Conservation (phyloP, 35 echinoderm and acorn worm species). For the Ophiothrix spiculata region DNA sequence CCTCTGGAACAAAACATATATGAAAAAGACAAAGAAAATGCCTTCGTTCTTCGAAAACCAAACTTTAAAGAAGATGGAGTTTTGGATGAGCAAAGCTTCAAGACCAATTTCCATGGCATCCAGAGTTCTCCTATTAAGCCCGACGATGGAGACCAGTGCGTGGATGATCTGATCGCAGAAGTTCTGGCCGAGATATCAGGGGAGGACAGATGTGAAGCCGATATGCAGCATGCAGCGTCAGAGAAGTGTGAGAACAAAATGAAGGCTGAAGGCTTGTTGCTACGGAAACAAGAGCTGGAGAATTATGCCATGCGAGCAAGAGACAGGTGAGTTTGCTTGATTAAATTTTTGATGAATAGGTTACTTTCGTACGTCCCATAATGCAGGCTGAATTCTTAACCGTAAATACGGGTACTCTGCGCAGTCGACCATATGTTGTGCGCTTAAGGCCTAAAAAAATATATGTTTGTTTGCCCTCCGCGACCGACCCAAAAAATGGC, state of each 20-base stretch:
- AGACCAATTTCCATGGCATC: not conserved
- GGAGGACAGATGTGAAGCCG: not conserved
- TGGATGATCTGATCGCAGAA: not conserved
- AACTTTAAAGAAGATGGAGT: no score
- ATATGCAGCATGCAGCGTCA: not conserved
- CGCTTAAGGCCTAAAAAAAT: no score
- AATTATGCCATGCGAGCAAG: constrained; percentile 64
- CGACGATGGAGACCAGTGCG: not conserved
- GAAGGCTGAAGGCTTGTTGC: constrained; percentile 60
- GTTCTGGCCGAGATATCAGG: constrained; percentile 8
- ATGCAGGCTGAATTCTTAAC: no score
- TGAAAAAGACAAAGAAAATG: no score
- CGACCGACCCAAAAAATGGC: no score
- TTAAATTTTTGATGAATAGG: not conserved
- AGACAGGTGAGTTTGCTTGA: constrained; percentile 51
- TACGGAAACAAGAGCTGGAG: constrained; percentile 74
- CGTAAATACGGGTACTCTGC: no score
- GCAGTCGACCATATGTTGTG: no score
- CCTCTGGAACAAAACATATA: no score
- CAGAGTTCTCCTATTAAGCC: not conserved
- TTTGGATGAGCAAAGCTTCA: not conserved
- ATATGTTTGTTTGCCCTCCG: no score
- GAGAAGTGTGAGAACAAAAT: no score
- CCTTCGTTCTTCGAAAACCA: no score
- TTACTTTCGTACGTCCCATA: not conserved